A percentile compares a stretch with the other conserved stretches of the same genome.
Conservation (phyloP, 2,888 invertebrate genomes). For the Troides helena region DNA sequence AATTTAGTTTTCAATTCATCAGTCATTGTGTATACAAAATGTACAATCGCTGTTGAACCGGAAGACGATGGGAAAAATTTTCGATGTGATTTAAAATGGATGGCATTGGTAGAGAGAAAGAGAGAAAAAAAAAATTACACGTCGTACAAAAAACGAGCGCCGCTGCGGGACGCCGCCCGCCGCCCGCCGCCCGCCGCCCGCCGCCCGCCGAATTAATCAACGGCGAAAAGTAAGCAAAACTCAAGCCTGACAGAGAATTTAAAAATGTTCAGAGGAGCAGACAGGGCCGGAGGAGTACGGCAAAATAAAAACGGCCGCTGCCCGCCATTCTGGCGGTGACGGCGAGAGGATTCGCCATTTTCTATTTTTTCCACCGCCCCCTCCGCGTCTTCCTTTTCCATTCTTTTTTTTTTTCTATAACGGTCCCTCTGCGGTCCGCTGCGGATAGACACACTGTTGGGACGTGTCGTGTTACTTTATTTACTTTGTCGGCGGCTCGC, state of each 20-base stretch:
- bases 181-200: too few relatives aligned
- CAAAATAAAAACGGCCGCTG: constrained; percentile 63
- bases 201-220: constrained; percentile 71
- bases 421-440: constrained; percentile 30
- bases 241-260: constrained; percentile 48
- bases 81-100: constrained; percentile 32
- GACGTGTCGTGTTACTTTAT: constrained; percentile 24
- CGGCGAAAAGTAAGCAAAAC: constrained; percentile 64
- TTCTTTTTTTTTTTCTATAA: constrained; percentile 48
- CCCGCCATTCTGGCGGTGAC: constrained; percentile 73
- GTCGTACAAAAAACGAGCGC: constrained; percentile 45
- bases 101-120: constrained; percentile 35
- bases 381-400: constrained; percentile 42
- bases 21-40: constrained; percentile 7
- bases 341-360: constrained; percentile 70
- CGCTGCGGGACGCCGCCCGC: constrained; percentile 66
- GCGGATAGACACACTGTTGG: constrained; percentile 26
- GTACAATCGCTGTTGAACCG: not conserved
- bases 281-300: constrained; percentile 58
- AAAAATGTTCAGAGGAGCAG: constrained; percentile 59
- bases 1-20: not conserved
- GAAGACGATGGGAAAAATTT: constrained; percentile 13
- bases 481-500: not conserved
- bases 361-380: constrained; percentile 66
- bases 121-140: constrained; percentile 37